Conservation (phyloP, 2,797 vertebrate genomes). For the Fistularia tabacaria region DNA sequence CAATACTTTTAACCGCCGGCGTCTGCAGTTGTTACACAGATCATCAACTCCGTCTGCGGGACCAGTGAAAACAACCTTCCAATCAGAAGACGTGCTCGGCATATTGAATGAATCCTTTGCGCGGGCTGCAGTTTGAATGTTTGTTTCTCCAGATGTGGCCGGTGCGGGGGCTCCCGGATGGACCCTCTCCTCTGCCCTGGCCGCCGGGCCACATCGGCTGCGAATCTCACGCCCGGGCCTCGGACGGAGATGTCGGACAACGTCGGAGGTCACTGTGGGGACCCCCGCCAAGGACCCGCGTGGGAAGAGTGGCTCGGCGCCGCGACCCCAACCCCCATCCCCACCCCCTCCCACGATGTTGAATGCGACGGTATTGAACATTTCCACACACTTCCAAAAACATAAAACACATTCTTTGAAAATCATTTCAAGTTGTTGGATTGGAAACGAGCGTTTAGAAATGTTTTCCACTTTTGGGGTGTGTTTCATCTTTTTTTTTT, state of each 20-base stretch:
- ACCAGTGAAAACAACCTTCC: slow-evolving; percentile 11
- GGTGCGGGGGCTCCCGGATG: neutral
- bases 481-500: neutral
- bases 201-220: too few species aligned
- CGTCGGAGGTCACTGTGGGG: too few species aligned
- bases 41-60: slow-evolving; percentile 4
- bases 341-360: too few species aligned
- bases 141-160: slow-evolving; percentile 6
- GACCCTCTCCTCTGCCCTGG: neutral
- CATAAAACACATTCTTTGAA: neutral
- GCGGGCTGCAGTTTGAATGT: neutral
- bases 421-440: neutral
- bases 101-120: slow-evolving; percentile 2
- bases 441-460: neutral
- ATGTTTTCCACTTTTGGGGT: neutral
- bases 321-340: too few species aligned
- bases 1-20: slow-evolving; percentile 28
- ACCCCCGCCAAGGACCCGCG: too few species aligned
- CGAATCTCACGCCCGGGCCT: too few species aligned
- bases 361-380: too few species aligned
- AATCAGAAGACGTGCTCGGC: neutral
- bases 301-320: too few species aligned
- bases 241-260: too few species aligned
- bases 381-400: too few species aligned
- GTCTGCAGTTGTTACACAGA: slow-evolving; percentile 31